phyloP scores from a whole-genome alignment of 2,113 vertebrate species.

The Glareola pratincola region DNA sequence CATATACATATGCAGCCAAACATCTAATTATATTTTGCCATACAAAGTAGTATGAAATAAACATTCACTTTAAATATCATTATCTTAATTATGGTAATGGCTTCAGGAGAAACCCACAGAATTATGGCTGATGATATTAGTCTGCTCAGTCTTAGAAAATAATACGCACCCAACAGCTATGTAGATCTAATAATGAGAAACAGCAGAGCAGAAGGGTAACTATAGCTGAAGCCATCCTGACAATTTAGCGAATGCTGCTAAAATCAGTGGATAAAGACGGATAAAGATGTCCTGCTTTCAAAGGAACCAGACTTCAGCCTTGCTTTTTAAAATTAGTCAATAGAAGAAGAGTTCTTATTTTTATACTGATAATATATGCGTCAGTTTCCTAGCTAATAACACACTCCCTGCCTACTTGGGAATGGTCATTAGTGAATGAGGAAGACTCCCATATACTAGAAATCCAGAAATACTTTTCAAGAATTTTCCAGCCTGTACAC shows the following conservation, averaged over 20 bases:
- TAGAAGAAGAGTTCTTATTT: background rate
- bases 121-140: conserved; percentile 56
- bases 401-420: rapidly evolving
- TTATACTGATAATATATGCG: background rate
- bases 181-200: conserved; percentile 6
- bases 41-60: conserved; percentile 57
- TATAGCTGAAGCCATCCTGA: background rate
- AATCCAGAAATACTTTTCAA: background rate
- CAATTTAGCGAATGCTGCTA: background rate
- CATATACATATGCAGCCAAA: conserved; percentile 24
- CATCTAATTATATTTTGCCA: conserved; percentile 57
- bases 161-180: conserved; percentile 26
- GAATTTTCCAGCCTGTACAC: background rate
- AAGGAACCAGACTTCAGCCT: background rate
- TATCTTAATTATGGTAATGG: conserved; percentile 70
- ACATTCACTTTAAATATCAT: conserved; percentile 61
- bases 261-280: background rate
- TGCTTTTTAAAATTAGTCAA: background rate
- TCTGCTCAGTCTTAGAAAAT: conserved; percentile 43
- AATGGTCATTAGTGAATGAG: background rate
- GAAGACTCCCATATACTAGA: background rate
- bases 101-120: conserved; percentile 57
- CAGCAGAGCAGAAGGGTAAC: conserved; percentile 6
- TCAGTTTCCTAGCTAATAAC: background rate
- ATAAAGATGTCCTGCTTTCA: background rate